A percentile compares a stretch with the other conserved stretches of the same genome.
phyloP scores from a whole-genome alignment of 2,888 invertebrate genomes.

The Argynnis bischoffii region DNA sequence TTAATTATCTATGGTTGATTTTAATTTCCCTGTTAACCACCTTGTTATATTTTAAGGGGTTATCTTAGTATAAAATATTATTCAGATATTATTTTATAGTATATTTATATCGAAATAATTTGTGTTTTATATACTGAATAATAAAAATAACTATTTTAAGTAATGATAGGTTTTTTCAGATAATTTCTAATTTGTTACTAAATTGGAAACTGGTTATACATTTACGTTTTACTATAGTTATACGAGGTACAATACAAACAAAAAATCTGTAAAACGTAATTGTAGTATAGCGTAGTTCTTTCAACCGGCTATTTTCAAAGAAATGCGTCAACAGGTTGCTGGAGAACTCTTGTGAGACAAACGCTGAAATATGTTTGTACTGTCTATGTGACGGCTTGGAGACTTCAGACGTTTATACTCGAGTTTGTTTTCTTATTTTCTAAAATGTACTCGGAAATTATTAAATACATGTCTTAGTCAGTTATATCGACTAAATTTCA shows the following conservation, averaged over 20 bases:
- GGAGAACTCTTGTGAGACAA: constrained; percentile 43
- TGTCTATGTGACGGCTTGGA: constrained; percentile 20
- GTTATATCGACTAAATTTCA: no score
- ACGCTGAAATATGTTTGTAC: constrained; percentile 36
- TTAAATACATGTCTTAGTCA: background rate
- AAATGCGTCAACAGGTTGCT: constrained; percentile 65
- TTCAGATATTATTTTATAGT: no score
- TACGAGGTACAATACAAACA: background rate
- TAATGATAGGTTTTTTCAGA: no score
- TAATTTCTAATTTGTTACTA: no score
- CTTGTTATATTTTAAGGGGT: no score
- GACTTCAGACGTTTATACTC: constrained; percentile 1
- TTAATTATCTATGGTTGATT: background rate
- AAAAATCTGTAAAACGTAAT: constrained; percentile 6
- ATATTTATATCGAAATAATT: no score
- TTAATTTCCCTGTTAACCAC: no score
- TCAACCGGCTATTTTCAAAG: constrained; percentile 63
- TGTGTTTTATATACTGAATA: no score
- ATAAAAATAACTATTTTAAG: no score
- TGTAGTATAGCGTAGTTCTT: background rate
- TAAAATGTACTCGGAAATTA: background rate
- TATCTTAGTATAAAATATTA: no score
- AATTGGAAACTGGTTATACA: no score
- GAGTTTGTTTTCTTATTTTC: background rate
- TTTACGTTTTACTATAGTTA: no score